Percentiles rank a stretch among this genome's conserved stretches.
Evolutionary conservation across 2,888 invertebrate genomes (phyloP).

Genomic region (Macropis europaea): DNA sequence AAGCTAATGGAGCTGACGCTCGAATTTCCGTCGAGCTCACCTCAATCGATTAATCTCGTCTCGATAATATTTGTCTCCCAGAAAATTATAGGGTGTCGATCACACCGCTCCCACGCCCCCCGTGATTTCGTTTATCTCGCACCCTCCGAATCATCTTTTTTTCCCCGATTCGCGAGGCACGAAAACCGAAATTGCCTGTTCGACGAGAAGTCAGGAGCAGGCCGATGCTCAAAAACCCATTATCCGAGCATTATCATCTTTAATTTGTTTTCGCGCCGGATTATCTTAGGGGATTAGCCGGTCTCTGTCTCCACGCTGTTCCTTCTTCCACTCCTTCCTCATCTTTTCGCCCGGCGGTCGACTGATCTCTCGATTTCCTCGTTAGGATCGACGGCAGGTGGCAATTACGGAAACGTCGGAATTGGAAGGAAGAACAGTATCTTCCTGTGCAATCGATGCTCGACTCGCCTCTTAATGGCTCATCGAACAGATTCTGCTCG

Average conservation of each 20-base stretch:
- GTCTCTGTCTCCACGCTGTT: conserved; percentile 28
- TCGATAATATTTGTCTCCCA: conserved; percentile 66
- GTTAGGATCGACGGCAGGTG: conserved; percentile 24
- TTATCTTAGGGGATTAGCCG: conserved; percentile 59
- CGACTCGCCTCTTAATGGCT: conserved; percentile 48
- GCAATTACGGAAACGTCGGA: conserved; percentile 71
- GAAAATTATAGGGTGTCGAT: conserved; percentile 36
- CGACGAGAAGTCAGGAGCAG: conserved; percentile 67
- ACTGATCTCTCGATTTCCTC: conserved; percentile 52
- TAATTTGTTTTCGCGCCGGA: conserved; percentile 67
- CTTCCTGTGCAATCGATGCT: conserved; percentile 45
- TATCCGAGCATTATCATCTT: conserved; percentile 69
- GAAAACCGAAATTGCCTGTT: conserved; percentile 70
- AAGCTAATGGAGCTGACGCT: background rate
- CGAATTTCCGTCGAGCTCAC: too few species aligned
- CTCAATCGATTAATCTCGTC: conserved; percentile 61
- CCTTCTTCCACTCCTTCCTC: conserved; percentile 3
- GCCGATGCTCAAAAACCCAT: conserved; percentile 68
- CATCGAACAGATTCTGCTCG: conserved; percentile 39
- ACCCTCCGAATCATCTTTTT: conserved; percentile 1
- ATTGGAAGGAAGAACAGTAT: conserved; percentile 52
- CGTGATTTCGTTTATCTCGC: conserved; percentile 53
- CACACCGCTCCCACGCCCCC: conserved; percentile 37
- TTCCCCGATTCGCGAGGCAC: conserved; percentile 51
- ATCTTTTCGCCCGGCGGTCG: conserved; percentile 29